Evolutionary conservation across 2,888 invertebrate species (phyloP).

Genomic region (Hermaeophaga mercurialis): DNA sequence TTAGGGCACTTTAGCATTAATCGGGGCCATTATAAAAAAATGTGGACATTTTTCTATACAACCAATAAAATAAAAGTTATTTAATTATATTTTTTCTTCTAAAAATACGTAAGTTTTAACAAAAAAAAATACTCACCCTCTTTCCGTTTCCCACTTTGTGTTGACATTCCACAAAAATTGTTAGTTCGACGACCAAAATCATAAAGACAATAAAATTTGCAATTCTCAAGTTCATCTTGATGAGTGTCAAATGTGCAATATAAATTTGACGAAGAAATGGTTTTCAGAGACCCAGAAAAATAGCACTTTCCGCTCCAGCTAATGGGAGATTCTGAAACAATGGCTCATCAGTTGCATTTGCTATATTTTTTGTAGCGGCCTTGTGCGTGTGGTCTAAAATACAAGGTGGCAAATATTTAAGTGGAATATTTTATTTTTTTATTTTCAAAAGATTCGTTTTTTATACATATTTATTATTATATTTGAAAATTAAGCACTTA

Average conservation of each 20-base stretch:
- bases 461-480: too few relatives aligned
- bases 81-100: too few relatives aligned
- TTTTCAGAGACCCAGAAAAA: neutral
- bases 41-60: too few relatives aligned
- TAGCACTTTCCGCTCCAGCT: neutral
- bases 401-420: neutral
- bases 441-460: too few relatives aligned
- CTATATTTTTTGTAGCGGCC: conserved; percentile 12
- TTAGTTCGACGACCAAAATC: conserved; percentile 10
- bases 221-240: conserved; percentile 10
- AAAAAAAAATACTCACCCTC: conserved; percentile 19
- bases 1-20: too few relatives aligned
- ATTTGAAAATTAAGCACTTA: too few relatives aligned
- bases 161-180: conserved; percentile 21
- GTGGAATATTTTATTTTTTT: too few relatives aligned
- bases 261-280: neutral
- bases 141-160: conserved; percentile 6
- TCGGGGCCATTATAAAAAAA: too few relatives aligned
- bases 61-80: too few relatives aligned
- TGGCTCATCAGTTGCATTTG: conserved; percentile 10
- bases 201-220: conserved; percentile 2
- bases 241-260: neutral
- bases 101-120: too few relatives aligned
- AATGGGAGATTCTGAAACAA: conserved; percentile 15
- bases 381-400: conserved; percentile 19